Evolutionary conservation across 2,797 vertebrate species (phyloP).

Genomic region (Synaphobranchus kaupii): DNA sequence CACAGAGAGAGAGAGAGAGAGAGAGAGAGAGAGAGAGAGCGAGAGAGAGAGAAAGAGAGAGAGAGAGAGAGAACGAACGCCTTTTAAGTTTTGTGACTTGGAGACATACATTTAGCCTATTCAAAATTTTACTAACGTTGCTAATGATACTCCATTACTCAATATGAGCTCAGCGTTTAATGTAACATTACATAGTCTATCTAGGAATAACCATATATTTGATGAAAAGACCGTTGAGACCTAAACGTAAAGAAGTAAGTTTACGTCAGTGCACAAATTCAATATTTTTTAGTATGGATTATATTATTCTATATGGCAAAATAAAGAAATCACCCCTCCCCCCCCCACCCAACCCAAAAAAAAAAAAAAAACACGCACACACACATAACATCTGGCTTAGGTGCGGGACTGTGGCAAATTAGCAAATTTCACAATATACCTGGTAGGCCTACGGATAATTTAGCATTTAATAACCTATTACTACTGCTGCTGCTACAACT

Average conservation of each 20-base stretch:
- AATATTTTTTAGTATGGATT: no score
- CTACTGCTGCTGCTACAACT: no score
- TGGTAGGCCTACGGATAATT: no score
- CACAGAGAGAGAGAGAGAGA: neutral
- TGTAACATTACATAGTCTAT: neutral
- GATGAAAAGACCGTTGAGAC: neutral
- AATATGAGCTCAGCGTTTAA: neutral
- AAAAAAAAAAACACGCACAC: no score
- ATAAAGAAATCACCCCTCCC: neutral
- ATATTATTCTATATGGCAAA: neutral
- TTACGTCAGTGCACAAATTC: neutral
- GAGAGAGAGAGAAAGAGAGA: no score
- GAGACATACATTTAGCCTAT: neutral
- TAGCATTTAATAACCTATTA: no score
- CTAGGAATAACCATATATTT: neutral
- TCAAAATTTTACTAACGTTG: neutral
- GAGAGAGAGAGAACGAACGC: slow-evolving; percentile 43
- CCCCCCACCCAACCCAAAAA: no score
- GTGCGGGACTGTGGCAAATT: no score
- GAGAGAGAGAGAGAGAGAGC: neutral
- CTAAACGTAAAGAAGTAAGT: neutral
- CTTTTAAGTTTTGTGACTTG: neutral
- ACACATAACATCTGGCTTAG: no score
- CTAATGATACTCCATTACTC: neutral
- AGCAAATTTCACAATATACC: no score